Percentiles rank a stretch among this genome's conserved stretches.
Conservation (phyloP, 2,797 vertebrate genomes). For the Enteromius thamalakanensis region DNA sequence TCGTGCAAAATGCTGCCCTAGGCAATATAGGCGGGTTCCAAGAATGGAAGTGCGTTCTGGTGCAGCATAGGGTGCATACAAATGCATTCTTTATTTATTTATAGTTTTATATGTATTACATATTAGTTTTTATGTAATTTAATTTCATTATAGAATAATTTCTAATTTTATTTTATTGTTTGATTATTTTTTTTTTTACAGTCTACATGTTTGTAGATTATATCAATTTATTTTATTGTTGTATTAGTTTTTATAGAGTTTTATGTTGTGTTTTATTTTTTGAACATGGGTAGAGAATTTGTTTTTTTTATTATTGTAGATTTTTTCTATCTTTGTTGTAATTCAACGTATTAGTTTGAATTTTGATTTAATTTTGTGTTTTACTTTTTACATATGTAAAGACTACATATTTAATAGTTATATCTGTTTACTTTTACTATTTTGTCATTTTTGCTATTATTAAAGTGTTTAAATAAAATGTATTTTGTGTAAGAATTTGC, state of each 20-base stretch:
- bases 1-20: neutral
- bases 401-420: neutral
- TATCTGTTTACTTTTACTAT: neutral
- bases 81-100: neutral
- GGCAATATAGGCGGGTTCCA: neutral
- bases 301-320: neutral
- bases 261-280: too few species aligned
- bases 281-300: neutral
- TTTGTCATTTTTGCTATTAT: too few species aligned
- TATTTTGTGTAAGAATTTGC: neutral
- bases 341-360: neutral
- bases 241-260: neutral
- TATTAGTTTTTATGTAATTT: neutral
- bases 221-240: neutral
- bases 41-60: neutral
- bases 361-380: neutral
- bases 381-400: neutral
- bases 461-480: too few species aligned
- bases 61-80: neutral
- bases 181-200: neutral
- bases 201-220: neutral
- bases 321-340: neutral
- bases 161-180: neutral
- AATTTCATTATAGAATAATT: neutral
- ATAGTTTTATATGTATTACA: neutral